These are phyloP conservation scores for Anthopleura xanthogrammica DNA, from an alignment of 92 coral and sea anemone species.

Conservation along the genomic window DNA sequence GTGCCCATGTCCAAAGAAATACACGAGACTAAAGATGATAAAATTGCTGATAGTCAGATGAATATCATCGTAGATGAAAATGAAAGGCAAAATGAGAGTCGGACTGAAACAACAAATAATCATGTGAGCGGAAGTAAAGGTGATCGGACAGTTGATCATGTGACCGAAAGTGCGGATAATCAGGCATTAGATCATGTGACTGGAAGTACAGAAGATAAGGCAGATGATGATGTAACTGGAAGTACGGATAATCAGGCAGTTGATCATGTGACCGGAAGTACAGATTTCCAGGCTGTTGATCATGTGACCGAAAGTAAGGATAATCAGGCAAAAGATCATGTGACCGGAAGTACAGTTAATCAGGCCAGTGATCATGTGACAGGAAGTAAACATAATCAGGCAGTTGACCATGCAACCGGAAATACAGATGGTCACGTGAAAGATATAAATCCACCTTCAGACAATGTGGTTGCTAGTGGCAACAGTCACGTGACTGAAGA, in stretches of 20 bases:
- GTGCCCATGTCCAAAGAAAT: background rate
- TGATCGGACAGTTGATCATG: background rate
- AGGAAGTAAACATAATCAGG: background rate
- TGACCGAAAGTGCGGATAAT: background rate
- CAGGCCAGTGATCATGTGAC: background rate
- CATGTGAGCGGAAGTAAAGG: background rate
- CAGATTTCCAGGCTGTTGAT: background rate
- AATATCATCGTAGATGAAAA: background rate
- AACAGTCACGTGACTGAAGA: constrained; percentile 2
- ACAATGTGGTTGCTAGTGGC: background rate
- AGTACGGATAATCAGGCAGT: background rate
- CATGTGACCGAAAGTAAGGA: background rate
- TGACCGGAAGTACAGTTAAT: background rate
- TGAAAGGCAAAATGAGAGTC: background rate
- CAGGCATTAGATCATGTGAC: background rate
- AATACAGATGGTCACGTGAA: background rate
- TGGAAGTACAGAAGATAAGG: background rate
- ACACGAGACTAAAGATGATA: background rate
- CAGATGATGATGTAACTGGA: background rate
- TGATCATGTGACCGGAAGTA: background rate
- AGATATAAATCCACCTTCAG: background rate
- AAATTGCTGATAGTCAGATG: background rate
- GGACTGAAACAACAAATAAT: background rate
- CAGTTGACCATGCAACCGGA: background rate
- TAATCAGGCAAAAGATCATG: background rate